Base-by-base conservation (phyloP, 2,113 vertebrate species). In the Gymnarchus niloticus region DNA sequence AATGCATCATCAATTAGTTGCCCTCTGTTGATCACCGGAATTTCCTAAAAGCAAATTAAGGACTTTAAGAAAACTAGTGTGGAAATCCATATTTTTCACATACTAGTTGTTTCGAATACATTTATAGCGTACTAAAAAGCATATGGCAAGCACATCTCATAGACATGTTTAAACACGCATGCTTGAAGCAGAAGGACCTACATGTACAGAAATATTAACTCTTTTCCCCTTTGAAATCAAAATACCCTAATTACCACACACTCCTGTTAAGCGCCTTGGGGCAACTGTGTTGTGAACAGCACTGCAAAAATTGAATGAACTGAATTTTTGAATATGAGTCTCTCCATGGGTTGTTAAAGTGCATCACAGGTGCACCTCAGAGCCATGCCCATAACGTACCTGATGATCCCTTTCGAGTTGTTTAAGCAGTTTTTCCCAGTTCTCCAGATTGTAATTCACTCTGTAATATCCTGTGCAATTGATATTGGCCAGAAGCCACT, bases 1-100 rank as follows among this genome's bases (percentile, higher is more conserved):
- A 99, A 99, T n/a, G 95, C 93, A 0, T 99, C 97, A 0, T 97
- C 93, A 4, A 99, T 93, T 37, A 99, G 91, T 91, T 98, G 97
- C 0, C 94, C 97, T 84, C 98, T 93, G 88, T 96, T 99, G 83
- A 98, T 94, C 59, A 95, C 19, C 0, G 97, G 96, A 86, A 99
- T 94, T 12, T 0, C 46, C 97, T 99, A 83, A 84, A 90, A 56
- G 80, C 37, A 88, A 86, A 80, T 23, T n/a, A 57, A 46, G 54
- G 0, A 25, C 56, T 37, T 52, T 56, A 57, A 33, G 17, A 41
- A 85, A 46, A 69, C 37, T 69, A 69, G 3, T 37, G 33, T 37
- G 37, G 61, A 73, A 69, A 73, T 73, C 33, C 33, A 73, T 37
- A 6, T 12, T 69, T 69, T n/a, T n/a, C n/a, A 33, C 33, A 69